Percentiles rank a stretch among this genome's conserved stretches.
phyloP scores from a whole-genome alignment of 2,888 invertebrate species.

The Strigamia crassipes region DNA sequence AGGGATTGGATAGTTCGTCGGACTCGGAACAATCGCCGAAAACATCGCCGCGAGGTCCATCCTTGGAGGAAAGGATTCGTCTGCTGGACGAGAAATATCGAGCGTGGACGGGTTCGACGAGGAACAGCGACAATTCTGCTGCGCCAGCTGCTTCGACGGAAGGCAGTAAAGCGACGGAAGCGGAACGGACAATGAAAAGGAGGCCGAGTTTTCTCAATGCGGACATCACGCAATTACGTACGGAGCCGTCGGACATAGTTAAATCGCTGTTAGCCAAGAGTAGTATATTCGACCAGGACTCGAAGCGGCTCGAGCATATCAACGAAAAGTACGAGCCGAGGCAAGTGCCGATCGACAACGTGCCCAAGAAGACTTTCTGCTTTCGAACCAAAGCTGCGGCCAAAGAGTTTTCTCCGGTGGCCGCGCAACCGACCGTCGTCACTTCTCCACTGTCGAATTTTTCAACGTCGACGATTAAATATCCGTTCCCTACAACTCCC shows the following conservation, averaged over 20 bases:
- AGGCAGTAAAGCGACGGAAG: slow-evolving; percentile 52
- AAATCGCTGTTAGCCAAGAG: slow-evolving; percentile 88
- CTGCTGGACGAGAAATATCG: slow-evolving; percentile 92
- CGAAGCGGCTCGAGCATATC: slow-evolving; percentile 81
- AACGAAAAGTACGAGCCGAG: slow-evolving; percentile 74
- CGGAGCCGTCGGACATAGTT: slow-evolving; percentile 91
- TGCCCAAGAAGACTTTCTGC: slow-evolving; percentile 49
- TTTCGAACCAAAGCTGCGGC: slow-evolving; percentile 55
- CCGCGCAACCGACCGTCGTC: slow-evolving; percentile 19
- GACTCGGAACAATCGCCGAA: slow-evolving; percentile 73
- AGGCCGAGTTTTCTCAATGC: slow-evolving; percentile 54
- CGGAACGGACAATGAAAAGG: slow-evolving; percentile 58
- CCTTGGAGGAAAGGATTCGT: slow-evolving; percentile 87
- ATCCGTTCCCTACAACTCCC: slow-evolving; percentile 46
- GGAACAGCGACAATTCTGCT: slow-evolving; percentile 55
- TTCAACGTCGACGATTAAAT: slow-evolving; percentile 1
- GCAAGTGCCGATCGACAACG: slow-evolving; percentile 36
- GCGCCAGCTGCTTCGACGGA: slow-evolving; percentile 49
- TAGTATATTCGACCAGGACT: slow-evolving; percentile 95
- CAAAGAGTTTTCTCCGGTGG: slow-evolving; percentile 53
- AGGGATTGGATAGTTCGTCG: slow-evolving; percentile 48
- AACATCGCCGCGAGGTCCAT: slow-evolving; percentile 64
- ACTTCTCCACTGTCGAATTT: not conserved
- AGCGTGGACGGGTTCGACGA: slow-evolving; percentile 70
- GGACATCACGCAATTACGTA: slow-evolving; percentile 63